Conservation (phyloP, 2,113 vertebrate genomes). For the Pardalotus punctatus region DNA sequence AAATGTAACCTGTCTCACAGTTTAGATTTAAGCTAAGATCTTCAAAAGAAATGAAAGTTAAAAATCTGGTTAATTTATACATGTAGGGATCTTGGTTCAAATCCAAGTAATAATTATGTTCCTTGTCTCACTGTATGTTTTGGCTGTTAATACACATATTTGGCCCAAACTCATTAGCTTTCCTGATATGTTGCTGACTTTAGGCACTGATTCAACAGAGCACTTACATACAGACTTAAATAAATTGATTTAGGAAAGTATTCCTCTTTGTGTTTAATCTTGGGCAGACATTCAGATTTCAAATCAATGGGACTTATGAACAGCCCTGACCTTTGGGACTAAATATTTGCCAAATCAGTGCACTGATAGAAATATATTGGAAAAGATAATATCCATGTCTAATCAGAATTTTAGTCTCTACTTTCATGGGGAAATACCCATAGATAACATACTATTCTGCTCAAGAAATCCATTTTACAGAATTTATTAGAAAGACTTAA, state of each 20-base stretch:
- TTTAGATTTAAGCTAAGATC: not conserved
- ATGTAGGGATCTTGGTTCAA: not conserved
- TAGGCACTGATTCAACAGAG: slow-evolving; percentile 22
- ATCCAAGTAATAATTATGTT: not conserved
- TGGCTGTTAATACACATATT: not conserved
- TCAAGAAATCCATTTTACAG: slow-evolving; percentile 16
- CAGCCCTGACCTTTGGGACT: slow-evolving; percentile 28
- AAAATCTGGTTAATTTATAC: not conserved
- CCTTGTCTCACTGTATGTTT: not conserved
- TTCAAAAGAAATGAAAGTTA: not conserved
- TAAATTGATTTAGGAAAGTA: slow-evolving; percentile 43
- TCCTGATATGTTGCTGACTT: not conserved
- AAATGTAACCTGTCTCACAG: not conserved
- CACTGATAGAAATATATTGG: slow-evolving; percentile 29
- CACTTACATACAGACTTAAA: slow-evolving; percentile 13
- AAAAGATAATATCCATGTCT: slow-evolving; percentile 39
- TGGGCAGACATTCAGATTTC: slow-evolving; percentile 17
- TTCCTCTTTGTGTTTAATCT: slow-evolving; percentile 15
- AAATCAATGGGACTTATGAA: slow-evolving; percentile 32
- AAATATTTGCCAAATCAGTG: slow-evolving; percentile 49
- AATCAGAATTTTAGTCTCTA: slow-evolving; percentile 31
- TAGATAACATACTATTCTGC: slow-evolving; percentile 23
- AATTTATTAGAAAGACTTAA: slow-evolving; percentile 24
- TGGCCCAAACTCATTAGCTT: not conserved
- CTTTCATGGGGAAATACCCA: slow-evolving; percentile 37